phyloP scores from a whole-genome alignment of 2,888 invertebrate genomes.

The Chrysotoxum bicinctum region DNA sequence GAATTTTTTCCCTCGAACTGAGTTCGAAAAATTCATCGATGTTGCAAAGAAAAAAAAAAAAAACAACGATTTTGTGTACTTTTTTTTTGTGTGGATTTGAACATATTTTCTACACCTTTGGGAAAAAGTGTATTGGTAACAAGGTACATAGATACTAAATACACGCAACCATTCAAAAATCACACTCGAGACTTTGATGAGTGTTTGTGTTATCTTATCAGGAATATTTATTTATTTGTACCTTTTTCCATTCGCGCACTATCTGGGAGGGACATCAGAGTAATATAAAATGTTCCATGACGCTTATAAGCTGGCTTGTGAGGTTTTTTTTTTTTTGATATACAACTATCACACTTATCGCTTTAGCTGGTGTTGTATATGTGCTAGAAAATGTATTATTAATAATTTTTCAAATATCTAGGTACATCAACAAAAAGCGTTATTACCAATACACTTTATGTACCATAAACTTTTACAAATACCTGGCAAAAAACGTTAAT shows the following conservation, averaged over 20 bases:
- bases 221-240: conserved; percentile 27
- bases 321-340: background rate
- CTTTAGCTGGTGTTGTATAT: background rate
- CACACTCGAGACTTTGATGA: conserved; percentile 27
- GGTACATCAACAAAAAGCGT: background rate
- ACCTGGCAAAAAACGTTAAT: background rate
- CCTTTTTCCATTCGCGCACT: conserved; percentile 12
- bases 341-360: conserved; percentile 23
- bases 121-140: background rate
- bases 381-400: background rate
- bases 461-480: background rate
- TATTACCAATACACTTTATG: background rate
- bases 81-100: conserved; percentile 27
- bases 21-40: conserved; percentile 48
- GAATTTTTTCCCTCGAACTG: conserved; percentile 63
- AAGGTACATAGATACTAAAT: conserved; percentile 28
- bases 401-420: background rate
- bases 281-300: conserved; percentile 30
- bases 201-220: conserved; percentile 58
- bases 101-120: conserved; percentile 50
- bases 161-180: conserved; percentile 17
- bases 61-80: conserved; percentile 13
- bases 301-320: background rate
- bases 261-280: conserved; percentile 45
- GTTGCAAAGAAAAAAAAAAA: conserved; percentile 42